These are phyloP conservation scores for Spisula subtruncata DNA, from an alignment of 2,888 invertebrate genomes.

Conservation along the genomic window DNA sequence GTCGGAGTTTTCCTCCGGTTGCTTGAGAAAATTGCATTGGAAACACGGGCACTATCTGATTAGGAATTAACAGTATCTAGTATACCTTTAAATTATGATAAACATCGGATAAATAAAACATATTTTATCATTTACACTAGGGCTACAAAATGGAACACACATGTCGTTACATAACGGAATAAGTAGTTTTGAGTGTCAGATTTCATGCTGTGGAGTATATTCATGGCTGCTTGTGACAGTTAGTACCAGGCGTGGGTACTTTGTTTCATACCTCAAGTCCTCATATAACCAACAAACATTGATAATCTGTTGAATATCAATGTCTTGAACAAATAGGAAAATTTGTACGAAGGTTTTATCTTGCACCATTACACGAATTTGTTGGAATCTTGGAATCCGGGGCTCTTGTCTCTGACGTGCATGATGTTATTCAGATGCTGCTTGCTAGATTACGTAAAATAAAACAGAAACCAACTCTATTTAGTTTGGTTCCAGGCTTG, in stretches of 20 bases:
- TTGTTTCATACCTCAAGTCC: slow-evolving; percentile 7
- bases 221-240: slow-evolving; percentile 11
- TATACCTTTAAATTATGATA: slow-evolving; percentile 4
- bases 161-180: slow-evolving; percentile 34
- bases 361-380: slow-evolving; percentile 39
- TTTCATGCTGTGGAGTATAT: slow-evolving; percentile 20
- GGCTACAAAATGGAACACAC: slow-evolving; percentile 39
- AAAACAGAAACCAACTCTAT: slow-evolving; percentile 37
- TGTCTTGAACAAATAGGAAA: slow-evolving; percentile 37
- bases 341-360: slow-evolving; percentile 43
- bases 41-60: background rate
- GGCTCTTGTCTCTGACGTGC: slow-evolving; percentile 32
- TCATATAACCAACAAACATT: background rate
- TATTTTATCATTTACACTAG: slow-evolving; percentile 33
- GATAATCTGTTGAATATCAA: slow-evolving; percentile 39
- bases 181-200: slow-evolving; percentile 51
- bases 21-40: background rate
- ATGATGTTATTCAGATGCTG: slow-evolving; percentile 26
- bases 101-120: slow-evolving; percentile 16
- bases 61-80: background rate
- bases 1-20: background rate
- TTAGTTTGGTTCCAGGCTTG: background rate
- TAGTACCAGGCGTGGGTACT: background rate
- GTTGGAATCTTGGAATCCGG: slow-evolving; percentile 23
- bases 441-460: slow-evolving; percentile 29